phyloP scores from a whole-genome alignment of 1,140 invertebrate genomes.

The Druon quercuslanigerum region DNA sequence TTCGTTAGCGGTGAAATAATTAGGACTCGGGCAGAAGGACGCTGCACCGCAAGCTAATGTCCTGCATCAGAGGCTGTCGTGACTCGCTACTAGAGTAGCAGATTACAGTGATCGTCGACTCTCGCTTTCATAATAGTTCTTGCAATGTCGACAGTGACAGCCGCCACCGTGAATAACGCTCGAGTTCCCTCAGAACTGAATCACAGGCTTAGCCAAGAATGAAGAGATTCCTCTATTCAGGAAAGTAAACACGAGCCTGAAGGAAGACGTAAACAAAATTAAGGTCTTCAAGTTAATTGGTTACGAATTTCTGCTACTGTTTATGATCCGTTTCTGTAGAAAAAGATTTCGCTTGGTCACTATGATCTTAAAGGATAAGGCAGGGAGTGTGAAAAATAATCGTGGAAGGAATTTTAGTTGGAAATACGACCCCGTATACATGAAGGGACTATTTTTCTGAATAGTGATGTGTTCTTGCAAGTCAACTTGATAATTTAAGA shows the following conservation, averaged over 20 bases:
- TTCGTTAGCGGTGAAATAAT: conserved; percentile 28
- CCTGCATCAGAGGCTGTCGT: conserved; percentile 23
- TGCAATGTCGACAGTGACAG: conserved; percentile 15
- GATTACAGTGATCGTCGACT: conserved; percentile 22
- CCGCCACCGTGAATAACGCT: not conserved
- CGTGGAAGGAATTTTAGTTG: not conserved
- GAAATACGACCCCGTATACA: too few species aligned
- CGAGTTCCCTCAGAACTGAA: not conserved
- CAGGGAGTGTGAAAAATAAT: not conserved
- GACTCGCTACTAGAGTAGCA: conserved; percentile 25
- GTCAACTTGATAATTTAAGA: not conserved
- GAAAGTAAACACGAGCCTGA: too few species aligned
- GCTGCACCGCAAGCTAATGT: conserved; percentile 27
- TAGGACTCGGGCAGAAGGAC: conserved; percentile 22
- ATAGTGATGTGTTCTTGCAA: conserved; percentile 8
- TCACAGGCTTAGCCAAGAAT: not conserved
- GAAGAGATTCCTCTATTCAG: not conserved
- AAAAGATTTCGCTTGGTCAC: not conserved
- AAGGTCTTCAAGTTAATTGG: too few species aligned
- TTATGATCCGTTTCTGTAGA: too few species aligned
- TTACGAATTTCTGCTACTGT: too few species aligned
- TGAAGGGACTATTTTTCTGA: not conserved
- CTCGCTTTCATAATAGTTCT: conserved; percentile 10
- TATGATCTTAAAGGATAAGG: not conserved
- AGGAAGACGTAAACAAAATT: too few species aligned